These are phyloP conservation scores for Teleopsis dalmanni DNA, from an alignment of 1,140 invertebrate species.

Conservation along the genomic window DNA sequence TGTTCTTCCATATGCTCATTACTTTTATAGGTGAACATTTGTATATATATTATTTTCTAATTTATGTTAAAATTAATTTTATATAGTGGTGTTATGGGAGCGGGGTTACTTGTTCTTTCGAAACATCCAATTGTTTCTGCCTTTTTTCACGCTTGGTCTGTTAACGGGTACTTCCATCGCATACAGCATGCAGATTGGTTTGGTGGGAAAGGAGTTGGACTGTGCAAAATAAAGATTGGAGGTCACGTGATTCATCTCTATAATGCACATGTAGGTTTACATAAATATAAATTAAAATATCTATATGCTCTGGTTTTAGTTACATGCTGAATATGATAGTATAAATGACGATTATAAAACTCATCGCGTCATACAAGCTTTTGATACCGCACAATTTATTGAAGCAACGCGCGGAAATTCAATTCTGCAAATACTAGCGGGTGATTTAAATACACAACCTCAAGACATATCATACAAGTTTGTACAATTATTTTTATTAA, in stretches of 20 bases:
- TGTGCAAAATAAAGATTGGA: slow-evolving; percentile 67
- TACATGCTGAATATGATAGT: slow-evolving; percentile 91
- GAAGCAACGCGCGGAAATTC: slow-evolving; percentile 68
- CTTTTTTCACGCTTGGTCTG: slow-evolving; percentile 82
- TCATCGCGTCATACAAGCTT: slow-evolving; percentile 85
- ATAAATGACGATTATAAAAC: slow-evolving; percentile 81
- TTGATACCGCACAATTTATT: slow-evolving; percentile 90
- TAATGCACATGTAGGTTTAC: slow-evolving; percentile 74
- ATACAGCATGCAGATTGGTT: slow-evolving; percentile 97
- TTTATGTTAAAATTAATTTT: slow-evolving; percentile 2
- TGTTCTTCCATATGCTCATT: slow-evolving; percentile 77
- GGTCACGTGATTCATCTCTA: slow-evolving; percentile 76
- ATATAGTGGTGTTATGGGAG: slow-evolving; percentile 79
- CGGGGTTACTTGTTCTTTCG: slow-evolving; percentile 86
- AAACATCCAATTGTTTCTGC: slow-evolving; percentile 79
- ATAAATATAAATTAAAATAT: not conserved
- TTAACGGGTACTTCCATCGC: slow-evolving; percentile 97
- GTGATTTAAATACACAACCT: slow-evolving; percentile 89
- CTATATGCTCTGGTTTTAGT: slow-evolving; percentile 47
- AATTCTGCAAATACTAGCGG: slow-evolving; percentile 78
- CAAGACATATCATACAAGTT: slow-evolving; percentile 73
- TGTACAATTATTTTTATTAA: not conserved
- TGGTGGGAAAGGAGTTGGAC: slow-evolving; percentile 90
- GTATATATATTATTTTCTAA: not conserved
- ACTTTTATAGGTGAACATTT: slow-evolving; percentile 75